Percentiles rank a stretch among this genome's conserved stretches.
These are phyloP conservation scores for Entomobrya proxima DNA, from an alignment of 2,888 invertebrate genomes.

Conservation along the genomic window DNA sequence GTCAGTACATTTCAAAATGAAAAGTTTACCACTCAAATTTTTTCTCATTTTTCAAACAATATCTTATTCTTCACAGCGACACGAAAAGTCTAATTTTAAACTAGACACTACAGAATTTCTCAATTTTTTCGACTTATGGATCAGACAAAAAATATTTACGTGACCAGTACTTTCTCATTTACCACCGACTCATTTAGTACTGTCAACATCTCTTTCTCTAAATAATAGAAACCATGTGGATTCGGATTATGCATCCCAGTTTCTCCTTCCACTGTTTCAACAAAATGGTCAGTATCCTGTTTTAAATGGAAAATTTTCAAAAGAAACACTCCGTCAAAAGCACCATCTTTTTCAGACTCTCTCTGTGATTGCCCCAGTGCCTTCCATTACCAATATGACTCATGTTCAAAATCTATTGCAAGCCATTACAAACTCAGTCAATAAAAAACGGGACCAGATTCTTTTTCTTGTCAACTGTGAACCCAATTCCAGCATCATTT, in stretches of 20 bases:
- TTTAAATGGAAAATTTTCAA: background rate
- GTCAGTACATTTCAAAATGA: no score
- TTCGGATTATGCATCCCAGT: background rate
- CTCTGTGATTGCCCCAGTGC: background rate
- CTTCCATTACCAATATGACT: background rate
- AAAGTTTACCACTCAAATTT: no score
- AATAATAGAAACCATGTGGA: background rate
- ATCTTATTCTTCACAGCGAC: no score
- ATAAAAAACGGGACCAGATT: conserved; percentile 13
- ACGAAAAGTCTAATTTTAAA: no score
- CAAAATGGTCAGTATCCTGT: background rate
- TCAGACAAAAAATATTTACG: background rate
- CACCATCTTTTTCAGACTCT: background rate
- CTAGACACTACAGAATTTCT: background rate
- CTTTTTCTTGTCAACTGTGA: background rate
- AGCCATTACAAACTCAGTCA: background rate
- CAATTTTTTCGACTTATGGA: background rate
- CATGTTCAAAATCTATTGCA: background rate
- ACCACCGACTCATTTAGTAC: background rate
- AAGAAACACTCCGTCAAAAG: background rate
- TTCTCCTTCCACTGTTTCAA: background rate
- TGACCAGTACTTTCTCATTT: background rate
- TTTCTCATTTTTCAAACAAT: no score
- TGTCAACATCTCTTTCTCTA: no score
- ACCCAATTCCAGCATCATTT: background rate